These are phyloP conservation scores for Hirudo medicinalis DNA, from an alignment of 1,140 invertebrate species.

Conservation along the genomic window DNA sequence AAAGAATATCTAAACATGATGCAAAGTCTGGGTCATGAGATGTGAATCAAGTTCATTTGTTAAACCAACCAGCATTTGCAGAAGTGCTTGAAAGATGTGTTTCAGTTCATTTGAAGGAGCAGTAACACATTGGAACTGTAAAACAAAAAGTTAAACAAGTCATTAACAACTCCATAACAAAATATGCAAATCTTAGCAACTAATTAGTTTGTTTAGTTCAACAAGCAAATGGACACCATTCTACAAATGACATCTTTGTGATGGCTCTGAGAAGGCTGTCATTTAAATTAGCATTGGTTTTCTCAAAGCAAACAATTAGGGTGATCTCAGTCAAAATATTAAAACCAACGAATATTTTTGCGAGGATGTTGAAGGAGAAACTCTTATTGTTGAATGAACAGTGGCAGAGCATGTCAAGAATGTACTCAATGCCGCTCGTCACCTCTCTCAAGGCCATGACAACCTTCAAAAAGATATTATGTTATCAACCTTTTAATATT, in stretches of 20 bases:
- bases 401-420: constrained; percentile 38
- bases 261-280: no score
- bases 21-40: no score
- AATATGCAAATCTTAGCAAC: no score
- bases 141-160: constrained; percentile 14
- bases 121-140: constrained; percentile 38
- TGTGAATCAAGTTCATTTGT: neutral
- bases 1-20: no score
- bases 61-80: constrained; percentile 38
- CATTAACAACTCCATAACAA: neutral
- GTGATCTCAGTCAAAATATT: no score
- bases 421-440: constrained; percentile 28
- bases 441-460: constrained; percentile 37
- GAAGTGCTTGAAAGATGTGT: constrained; percentile 37
- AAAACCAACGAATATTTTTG: constrained; percentile 38
- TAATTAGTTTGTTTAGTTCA: no score
- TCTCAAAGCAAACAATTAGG: no score
- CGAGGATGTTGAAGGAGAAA: constrained; percentile 38
- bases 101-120: constrained; percentile 44
- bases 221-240: no score
- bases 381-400: constrained; percentile 39
- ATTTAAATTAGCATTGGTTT: no score
- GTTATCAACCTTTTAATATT: neutral
- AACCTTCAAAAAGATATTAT: constrained; percentile 23
- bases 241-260: no score